A percentile compares a stretch with the other conserved stretches of the same genome.
phyloP scores from a whole-genome alignment of 1,140 invertebrate species.

The Macrotrachela quadricornifera region DNA sequence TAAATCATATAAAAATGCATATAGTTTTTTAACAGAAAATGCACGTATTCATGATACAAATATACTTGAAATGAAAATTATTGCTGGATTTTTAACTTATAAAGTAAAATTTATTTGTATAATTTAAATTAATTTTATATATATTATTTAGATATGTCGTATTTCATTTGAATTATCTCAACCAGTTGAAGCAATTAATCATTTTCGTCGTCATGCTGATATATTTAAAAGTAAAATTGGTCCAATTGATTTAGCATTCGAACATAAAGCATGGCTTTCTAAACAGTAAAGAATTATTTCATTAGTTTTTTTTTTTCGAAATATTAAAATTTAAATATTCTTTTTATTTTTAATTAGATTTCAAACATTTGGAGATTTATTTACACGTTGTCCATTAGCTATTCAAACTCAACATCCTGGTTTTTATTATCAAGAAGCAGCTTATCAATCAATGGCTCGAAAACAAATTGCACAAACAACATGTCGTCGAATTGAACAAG shows the following conservation, averaged over 20 bases:
- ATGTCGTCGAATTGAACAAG: conserved; percentile 50
- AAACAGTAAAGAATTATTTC: conserved; percentile 47
- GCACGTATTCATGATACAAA: conserved; percentile 59
- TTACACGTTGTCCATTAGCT: conserved; percentile 64
- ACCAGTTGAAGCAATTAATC: conserved; percentile 72
- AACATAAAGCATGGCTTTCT: conserved; percentile 87
- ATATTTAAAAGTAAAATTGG: conserved; percentile 52
- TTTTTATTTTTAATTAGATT: too few relatives aligned
- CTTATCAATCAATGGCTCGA: conserved; percentile 55
- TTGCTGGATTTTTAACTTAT: conserved; percentile 85
- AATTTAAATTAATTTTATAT: neutral
- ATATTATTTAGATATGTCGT: conserved; percentile 39
- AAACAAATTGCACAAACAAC: neutral
- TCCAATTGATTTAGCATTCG: conserved; percentile 57
- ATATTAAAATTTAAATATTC: conserved; percentile 17
- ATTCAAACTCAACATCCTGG: conserved; percentile 86
- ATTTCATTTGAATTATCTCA: conserved; percentile 64
- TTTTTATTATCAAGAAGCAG: conserved; percentile 81
- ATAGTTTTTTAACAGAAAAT: conserved; percentile 63
- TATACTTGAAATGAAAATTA: conserved; percentile 68
- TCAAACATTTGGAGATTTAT: conserved; percentile 62
- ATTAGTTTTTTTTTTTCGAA: neutral
- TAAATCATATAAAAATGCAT: conserved; percentile 75
- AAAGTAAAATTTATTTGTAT: conserved; percentile 32
- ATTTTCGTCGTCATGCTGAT: conserved; percentile 72